A percentile compares a stretch with the other conserved stretches of the same genome.
phyloP scores from a whole-genome alignment of 2,113 vertebrate genomes.

The Amphiprion percula region DNA sequence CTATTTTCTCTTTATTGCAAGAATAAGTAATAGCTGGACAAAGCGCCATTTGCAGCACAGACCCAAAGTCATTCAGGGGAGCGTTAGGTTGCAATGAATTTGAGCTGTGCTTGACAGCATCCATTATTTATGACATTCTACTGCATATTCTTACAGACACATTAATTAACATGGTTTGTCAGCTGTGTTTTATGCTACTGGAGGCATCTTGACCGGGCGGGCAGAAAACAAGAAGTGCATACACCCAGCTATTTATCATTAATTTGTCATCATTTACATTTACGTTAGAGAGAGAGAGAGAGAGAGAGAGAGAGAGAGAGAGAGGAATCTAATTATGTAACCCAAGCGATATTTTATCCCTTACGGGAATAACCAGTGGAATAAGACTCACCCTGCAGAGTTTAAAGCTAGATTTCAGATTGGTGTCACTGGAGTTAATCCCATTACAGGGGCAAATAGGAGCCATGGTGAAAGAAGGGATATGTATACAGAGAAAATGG shows the following conservation, averaged over 20 bases:
- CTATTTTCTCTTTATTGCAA: slow-evolving; percentile 30
- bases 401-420: slow-evolving; percentile 74
- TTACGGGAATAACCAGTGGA: slow-evolving; percentile 68
- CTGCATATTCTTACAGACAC: slow-evolving; percentile 44
- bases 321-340: slow-evolving; percentile 68
- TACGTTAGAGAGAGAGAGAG: slow-evolving; percentile 38
- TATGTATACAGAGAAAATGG: slow-evolving; percentile 74
- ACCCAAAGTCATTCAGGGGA: not conserved
- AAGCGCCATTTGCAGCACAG: slow-evolving; percentile 13
- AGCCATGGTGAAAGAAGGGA: slow-evolving; percentile 64
- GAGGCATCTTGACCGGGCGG: slow-evolving; percentile 45
- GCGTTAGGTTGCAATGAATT: slow-evolving; percentile 15
- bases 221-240: slow-evolving; percentile 40
- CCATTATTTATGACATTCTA: slow-evolving; percentile 54
- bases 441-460: slow-evolving; percentile 70
- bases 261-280: slow-evolving; percentile 66
- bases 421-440: slow-evolving; percentile 79
- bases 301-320: slow-evolving; percentile 28
- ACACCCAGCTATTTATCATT: slow-evolving; percentile 51
- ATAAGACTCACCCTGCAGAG: slow-evolving; percentile 60
- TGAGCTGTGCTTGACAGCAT: slow-evolving; percentile 43
- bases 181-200: slow-evolving; percentile 44
- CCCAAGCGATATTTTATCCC: slow-evolving; percentile 66
- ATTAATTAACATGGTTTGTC: slow-evolving; percentile 59
- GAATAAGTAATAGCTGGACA: slow-evolving; percentile 25